Evolutionary conservation across 2,888 invertebrate species (phyloP).

Genomic region (Mellilla xanthometata): DNA sequence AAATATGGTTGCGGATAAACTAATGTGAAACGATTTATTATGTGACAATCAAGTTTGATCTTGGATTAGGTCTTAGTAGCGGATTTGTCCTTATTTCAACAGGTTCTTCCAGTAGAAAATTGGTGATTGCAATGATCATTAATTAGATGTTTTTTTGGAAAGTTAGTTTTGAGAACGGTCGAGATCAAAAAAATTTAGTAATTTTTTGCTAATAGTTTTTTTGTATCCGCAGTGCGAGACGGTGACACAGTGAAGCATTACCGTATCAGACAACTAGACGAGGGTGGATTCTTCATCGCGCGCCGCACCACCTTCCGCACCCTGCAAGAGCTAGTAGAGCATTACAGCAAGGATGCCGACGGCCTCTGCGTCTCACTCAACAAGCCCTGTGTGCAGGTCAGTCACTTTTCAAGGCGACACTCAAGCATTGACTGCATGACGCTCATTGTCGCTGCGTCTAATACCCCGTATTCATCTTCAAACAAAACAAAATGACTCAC

Average conservation of each 20-base stretch:
- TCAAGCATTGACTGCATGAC: slow-evolving; percentile 15
- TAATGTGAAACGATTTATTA: slow-evolving; percentile 27
- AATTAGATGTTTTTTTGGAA: slow-evolving; percentile 8
- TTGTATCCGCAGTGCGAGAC: slow-evolving; percentile 91
- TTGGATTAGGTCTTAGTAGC: slow-evolving; percentile 13
- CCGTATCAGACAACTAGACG: slow-evolving; percentile 98
- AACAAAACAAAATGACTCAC: slow-evolving; percentile 27
- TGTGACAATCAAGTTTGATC: slow-evolving; percentile 14
- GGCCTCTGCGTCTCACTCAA: slow-evolving; percentile 98
- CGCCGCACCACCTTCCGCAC: slow-evolving; percentile 98
- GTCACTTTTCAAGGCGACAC: slow-evolving; percentile 30
- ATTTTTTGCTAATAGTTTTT: neutral
- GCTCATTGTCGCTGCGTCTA: neutral
- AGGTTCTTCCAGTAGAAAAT: slow-evolving; percentile 16
- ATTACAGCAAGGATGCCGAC: slow-evolving; percentile 98
- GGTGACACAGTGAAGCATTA: slow-evolving; percentile 99
- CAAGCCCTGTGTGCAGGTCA: slow-evolving; percentile 96
- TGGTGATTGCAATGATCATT: slow-evolving; percentile 8
- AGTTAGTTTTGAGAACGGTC: neutral
- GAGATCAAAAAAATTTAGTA: neutral
- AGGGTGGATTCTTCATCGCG: slow-evolving; percentile 99
- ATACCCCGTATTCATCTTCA: slow-evolving; percentile 12
- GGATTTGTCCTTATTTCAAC: slow-evolving; percentile 17
- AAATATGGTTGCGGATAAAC: slow-evolving; percentile 26
- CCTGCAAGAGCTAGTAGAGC: slow-evolving; percentile 97